These are phyloP conservation scores for Caracal caracal DNA, from an alignment of 2,113 vertebrate species.

Conservation along the genomic window DNA sequence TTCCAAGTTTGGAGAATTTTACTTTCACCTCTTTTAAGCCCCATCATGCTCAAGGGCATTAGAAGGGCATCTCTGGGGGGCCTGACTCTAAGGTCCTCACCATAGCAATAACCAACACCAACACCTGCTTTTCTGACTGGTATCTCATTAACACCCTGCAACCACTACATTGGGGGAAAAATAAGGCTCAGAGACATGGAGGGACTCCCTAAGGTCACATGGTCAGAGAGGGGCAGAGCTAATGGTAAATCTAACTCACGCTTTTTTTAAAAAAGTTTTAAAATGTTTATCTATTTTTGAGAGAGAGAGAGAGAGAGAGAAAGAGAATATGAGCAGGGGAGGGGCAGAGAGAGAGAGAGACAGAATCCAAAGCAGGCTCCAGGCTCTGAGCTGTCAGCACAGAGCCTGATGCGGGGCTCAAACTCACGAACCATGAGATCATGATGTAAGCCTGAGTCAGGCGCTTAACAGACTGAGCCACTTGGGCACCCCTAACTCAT, in stretches of 20 bases:
- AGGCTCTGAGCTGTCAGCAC: neutral
- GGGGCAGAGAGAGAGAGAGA: neutral
- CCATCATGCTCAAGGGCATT: neutral
- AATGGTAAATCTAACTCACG: no score
- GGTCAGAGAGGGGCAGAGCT: neutral
- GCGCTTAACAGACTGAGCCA: neutral
- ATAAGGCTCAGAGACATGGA: neutral
- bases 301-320: neutral
- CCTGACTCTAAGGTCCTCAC: neutral
- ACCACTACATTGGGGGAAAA: neutral
- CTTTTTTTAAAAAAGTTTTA: neutral
- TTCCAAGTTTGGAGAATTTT: neutral
- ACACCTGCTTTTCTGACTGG: neutral
- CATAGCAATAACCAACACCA: neutral
- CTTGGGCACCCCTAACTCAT: neutral
- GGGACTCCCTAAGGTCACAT: neutral
- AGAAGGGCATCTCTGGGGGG: neutral
- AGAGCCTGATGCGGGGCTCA: accelerated
- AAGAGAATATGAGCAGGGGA: no score
- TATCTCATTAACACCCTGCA: neutral
- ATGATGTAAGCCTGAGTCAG: neutral
- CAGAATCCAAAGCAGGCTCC: neutral
- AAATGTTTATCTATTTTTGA: neutral
- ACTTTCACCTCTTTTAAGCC: neutral
- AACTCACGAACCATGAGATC: neutral